A percentile compares a stretch with the other conserved stretches of the same genome.
Evolutionary conservation across 2,113 vertebrate species (phyloP).

Genomic region (Sclerurus mexicanus): DNA sequence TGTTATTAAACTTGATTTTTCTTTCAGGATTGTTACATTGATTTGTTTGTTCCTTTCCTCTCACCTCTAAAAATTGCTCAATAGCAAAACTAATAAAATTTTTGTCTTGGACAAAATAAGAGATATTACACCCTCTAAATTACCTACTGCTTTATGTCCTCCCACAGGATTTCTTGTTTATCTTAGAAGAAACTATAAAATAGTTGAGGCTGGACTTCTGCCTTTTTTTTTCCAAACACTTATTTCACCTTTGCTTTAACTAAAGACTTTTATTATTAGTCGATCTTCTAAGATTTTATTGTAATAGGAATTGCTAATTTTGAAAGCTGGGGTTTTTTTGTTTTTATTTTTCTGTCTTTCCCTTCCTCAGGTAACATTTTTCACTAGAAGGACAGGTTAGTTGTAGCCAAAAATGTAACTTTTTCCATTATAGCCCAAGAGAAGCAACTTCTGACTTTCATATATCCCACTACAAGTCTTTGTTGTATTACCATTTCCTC

Average conservation of each 20-base stretch:
- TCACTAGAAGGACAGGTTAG: background rate
- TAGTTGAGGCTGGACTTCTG: background rate
- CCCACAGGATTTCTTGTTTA: background rate
- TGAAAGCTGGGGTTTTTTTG: background rate
- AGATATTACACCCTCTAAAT: background rate
- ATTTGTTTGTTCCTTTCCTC: conserved; percentile 19
- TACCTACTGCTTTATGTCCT: background rate
- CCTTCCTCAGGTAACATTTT: background rate
- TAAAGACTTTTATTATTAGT: background rate
- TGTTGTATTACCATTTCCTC: background rate
- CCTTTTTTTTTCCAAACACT: background rate
- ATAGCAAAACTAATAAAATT: conserved; percentile 44
- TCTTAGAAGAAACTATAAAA: background rate
- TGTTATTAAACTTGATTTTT: conserved; percentile 42
- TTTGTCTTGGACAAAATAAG: conserved; percentile 20
- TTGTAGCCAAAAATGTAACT: background rate
- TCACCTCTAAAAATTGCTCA: conserved; percentile 32
- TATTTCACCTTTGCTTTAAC: background rate
- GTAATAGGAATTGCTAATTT: background rate
- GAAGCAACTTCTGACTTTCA: background rate
- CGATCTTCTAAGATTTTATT: background rate
- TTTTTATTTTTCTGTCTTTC: background rate
- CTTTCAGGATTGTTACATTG: background rate
- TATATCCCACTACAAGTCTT: background rate
- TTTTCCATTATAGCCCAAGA: background rate